Base-by-base conservation (phyloP, 2,113 vertebrate genomes). In the rat (Rattus norvegicus) region DNA sequence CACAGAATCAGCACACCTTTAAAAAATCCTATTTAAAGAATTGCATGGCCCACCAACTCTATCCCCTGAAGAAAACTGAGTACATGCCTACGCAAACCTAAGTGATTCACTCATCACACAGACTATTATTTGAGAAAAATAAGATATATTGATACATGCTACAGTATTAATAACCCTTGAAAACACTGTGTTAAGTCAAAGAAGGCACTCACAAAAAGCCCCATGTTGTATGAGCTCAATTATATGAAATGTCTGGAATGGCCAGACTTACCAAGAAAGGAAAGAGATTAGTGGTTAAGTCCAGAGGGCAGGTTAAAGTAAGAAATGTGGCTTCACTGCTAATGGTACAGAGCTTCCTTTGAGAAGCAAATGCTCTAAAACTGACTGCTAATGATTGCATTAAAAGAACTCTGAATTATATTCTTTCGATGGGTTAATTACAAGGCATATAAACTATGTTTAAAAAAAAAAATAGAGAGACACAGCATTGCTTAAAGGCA, bases 121-220 rank as follows among this genome's bases (percentile, higher is more conserved):
- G 39, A 65, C 22, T 88, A 97, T 70, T 91, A 93, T 52, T 89
- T 76, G 69, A 54, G 54, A 90, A 30, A 61, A 83, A 79, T 88
- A 90, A 88, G 20, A 90, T 63, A 56, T 30, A 47, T 2, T n/a
- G 43, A 54, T 30, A 87, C 5, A 52, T 52, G n/a, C 43, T 87
- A 79, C 24, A 72, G 36, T 20, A 90, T 30, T 14, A 69, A 43
- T 19, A 54, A 79, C 5, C 11, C 52, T 16, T 39, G 22, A 76
- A 94, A 92, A 85, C 59, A 70, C 11, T 75, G 69, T 54, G 30
- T 24, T 81, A 90, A 90, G 17, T 91, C 4, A 90, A 88, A 96
- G 83, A 79, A 79, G 22, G 2, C 65, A 85, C 36, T 86, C 36
- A 93, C 22, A 86, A 76, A 86, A 96, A 7, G 92, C 54, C 33